Conservation (phyloP, 2,797 vertebrate species). For the Hydrophis major region DNA sequence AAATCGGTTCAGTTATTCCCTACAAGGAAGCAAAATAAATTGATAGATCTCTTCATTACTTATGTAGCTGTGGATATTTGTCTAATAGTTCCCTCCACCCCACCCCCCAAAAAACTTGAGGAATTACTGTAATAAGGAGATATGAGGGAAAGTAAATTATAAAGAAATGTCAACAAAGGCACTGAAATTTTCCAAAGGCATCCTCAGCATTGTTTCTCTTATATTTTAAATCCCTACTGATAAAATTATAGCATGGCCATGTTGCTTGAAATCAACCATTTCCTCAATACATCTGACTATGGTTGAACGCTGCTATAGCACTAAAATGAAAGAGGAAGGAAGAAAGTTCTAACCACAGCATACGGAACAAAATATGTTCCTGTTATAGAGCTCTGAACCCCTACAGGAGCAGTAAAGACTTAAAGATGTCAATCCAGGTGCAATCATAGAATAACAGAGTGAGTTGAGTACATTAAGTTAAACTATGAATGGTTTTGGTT, state of each 20-base stretch:
- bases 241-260: not conserved
- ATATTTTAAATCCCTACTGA: not conserved
- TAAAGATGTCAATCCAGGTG: not conserved
- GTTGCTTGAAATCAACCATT: not conserved
- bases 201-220: not conserved
- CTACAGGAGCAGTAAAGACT: not conserved
- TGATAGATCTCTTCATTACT: not conserved
- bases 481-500: not conserved
- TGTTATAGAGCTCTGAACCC: not conserved
- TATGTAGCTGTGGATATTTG: not conserved
- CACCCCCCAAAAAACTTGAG: not conserved
- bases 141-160: not conserved
- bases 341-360: not conserved
- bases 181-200: not conserved
- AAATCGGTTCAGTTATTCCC: not conserved
- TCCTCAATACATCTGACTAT: not conserved
- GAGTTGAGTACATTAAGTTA: not conserved
- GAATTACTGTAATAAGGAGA: not conserved
- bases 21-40: not conserved
- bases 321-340: not conserved
- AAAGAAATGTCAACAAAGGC: not conserved
- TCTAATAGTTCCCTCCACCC: not conserved
- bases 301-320: not conserved
- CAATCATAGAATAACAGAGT: not conserved
- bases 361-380: not conserved